Base-by-base conservation (phyloP, 1,140 invertebrate species). In the Rhynchophorus ferrugineus region DNA sequence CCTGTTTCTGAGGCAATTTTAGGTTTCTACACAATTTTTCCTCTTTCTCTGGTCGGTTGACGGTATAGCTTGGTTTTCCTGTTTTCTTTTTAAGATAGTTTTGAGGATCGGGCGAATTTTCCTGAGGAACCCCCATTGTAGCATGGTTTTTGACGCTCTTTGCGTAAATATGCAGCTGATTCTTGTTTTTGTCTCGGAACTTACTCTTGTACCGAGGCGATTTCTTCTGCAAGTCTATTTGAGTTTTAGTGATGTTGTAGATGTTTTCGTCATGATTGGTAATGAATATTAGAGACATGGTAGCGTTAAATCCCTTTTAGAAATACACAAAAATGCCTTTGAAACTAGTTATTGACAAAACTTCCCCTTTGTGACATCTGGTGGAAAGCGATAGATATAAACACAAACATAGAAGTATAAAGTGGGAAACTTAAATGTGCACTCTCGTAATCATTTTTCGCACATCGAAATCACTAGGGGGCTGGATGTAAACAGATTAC, bases 41-140 rank as follows among this genome's bases (percentile, higher is more conserved):
- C 6, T 54, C 19, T 24, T 57, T 48, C 2, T 19, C 24, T 5
- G 13, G 22, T 37, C 46, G 49, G 9, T 39, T 44, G 1, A 22
- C 14, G 13, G 53, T 50, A 22, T 56, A 56, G 33, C 43, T 50
- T n/a, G 54, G 47, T 36, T 63, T 63, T 20, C 65, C 66, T 7
- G 61, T 60, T n/a, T 74, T 73, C 62, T 81, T 81, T 56, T 75
- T 78, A 18, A 83, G 58, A 63, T 75, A 83, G 11, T 77, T 61
- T 0, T 69, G 69, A 0, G 81, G 80, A 29, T 72, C 62, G 54
- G 73, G 72, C 0, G 76, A 45, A 5, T 75, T 73, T 7, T 74
- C 71, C 55, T 76, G 73, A 1, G 80, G 75, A 48, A 76, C 74
- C 2, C 81, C 81, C 68, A 83, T 77, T 3, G 77, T 78, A 41